Conservation (phyloP, 1,140 invertebrate genomes). For the Colletes gigas region DNA sequence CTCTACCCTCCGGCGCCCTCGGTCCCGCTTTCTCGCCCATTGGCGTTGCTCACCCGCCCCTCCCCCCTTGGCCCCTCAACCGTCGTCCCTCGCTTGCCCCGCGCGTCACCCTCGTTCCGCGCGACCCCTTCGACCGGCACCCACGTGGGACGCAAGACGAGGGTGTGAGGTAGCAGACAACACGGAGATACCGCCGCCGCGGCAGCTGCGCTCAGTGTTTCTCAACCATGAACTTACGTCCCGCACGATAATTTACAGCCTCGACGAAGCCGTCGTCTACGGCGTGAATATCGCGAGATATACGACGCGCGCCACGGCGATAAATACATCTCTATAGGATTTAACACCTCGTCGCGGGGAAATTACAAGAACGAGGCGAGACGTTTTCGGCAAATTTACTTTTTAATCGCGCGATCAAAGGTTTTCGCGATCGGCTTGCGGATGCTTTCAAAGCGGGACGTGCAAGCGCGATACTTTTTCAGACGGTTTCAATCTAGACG, state of each 20-base stretch:
- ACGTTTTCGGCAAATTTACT: slow-evolving; percentile 12
- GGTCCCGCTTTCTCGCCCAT: slow-evolving; percentile 49
- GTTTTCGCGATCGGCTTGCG: background rate
- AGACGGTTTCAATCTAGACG: too few relatives aligned
- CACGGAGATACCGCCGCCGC: slow-evolving; percentile 73
- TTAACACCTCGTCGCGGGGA: background rate
- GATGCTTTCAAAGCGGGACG: background rate
- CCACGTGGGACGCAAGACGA: slow-evolving; percentile 74
- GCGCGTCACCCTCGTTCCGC: slow-evolving; percentile 74
- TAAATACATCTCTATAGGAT: slow-evolving; percentile 23
- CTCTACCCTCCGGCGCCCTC: slow-evolving; percentile 31
- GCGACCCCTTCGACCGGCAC: slow-evolving; percentile 78
- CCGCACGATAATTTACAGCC: slow-evolving; percentile 53
- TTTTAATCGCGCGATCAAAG: background rate
- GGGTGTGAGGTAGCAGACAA: slow-evolving; percentile 77
- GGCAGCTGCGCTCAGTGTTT: slow-evolving; percentile 75
- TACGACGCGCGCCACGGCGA: slow-evolving; percentile 19
- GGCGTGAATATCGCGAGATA: slow-evolving; percentile 27
- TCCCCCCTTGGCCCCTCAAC: slow-evolving; percentile 1
- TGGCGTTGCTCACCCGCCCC: slow-evolving; percentile 33
- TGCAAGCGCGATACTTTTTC: background rate
- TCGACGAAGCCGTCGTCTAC: slow-evolving; percentile 5
- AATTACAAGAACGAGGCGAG: slow-evolving; percentile 17
- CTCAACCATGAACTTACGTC: slow-evolving; percentile 67
- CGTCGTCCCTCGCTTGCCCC: slow-evolving; percentile 41